A percentile compares a stretch with the other conserved stretches of the same genome.
These are phyloP conservation scores for Patella ulyssiponensis DNA, from an alignment of 2,888 invertebrate genomes.

Conservation along the genomic window DNA sequence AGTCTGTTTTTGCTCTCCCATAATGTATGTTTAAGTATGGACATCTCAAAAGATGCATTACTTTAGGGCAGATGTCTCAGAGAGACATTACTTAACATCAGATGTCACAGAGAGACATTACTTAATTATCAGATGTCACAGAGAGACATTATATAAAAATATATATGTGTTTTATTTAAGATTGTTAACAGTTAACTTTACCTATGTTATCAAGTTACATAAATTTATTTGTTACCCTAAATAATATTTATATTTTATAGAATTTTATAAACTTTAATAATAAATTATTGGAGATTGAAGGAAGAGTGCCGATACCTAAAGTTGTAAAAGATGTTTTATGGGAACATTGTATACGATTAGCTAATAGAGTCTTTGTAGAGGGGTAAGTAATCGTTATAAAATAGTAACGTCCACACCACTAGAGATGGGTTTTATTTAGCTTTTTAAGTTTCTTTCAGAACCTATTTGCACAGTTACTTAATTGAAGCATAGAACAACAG, in stretches of 20 bases:
- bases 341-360: constrained; percentile 88
- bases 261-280: constrained; percentile 81
- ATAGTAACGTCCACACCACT: neutral
- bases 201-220: too few relatives aligned
- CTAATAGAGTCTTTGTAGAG: constrained; percentile 91
- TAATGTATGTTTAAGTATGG: too few relatives aligned
- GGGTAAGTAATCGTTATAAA: constrained; percentile 75
- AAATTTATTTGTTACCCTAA: too few relatives aligned
- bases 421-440: neutral
- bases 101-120: too few relatives aligned
- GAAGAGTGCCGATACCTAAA: constrained; percentile 81
- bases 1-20: too few relatives aligned
- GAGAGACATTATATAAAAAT: too few relatives aligned
- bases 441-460: neutral
- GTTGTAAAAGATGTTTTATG: constrained; percentile 84
- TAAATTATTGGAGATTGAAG: constrained; percentile 81
- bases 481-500: neutral
- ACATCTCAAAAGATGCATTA: too few relatives aligned
- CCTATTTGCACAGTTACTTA: neutral
- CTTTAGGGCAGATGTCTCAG: too few relatives aligned
- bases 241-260: constrained; percentile 44
- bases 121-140: too few relatives aligned
- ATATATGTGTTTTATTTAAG: too few relatives aligned
- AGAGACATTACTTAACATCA: too few relatives aligned
- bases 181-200: too few relatives aligned